phyloP scores from a whole-genome alignment of 2,888 invertebrate species.

The Phasia obesa region DNA sequence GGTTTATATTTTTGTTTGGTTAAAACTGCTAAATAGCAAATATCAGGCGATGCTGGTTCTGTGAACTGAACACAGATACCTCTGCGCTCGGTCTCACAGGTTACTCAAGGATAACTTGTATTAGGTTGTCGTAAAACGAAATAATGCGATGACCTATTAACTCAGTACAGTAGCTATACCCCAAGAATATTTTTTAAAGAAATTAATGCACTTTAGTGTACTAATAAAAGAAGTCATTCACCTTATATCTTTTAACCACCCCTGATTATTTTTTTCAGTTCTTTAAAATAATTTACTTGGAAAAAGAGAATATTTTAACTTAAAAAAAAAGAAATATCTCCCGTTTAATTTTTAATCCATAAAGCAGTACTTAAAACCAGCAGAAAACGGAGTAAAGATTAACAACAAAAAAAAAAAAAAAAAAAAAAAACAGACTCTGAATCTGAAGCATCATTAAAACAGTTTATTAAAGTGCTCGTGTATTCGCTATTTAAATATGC shows the following conservation, averaged over 20 bases:
- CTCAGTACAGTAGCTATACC: too few species aligned
- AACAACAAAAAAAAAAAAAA: too few species aligned
- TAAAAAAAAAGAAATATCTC: slow-evolving; percentile 70
- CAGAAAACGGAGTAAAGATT: background rate
- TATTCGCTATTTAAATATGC: slow-evolving; percentile 82
- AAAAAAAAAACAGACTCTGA: slow-evolving; percentile 3
- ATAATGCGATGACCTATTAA: too few species aligned
- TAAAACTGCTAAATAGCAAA: too few species aligned
- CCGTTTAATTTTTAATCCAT: slow-evolving; percentile 1
- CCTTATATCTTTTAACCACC: background rate
- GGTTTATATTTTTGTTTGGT: too few species aligned
- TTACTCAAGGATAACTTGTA: too few species aligned
- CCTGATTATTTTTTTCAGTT: slow-evolving; percentile 5
- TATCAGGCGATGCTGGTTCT: too few species aligned
- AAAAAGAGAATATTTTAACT: slow-evolving; percentile 72
- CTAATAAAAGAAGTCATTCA: background rate
- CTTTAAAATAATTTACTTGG: slow-evolving; percentile 59
- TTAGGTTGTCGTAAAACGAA: too few species aligned
- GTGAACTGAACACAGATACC: too few species aligned
- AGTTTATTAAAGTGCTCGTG: slow-evolving; percentile 81
- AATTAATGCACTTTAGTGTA: too few species aligned
- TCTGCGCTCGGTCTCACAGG: too few species aligned
- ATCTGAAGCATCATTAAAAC: slow-evolving; percentile 18
- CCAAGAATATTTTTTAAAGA: too few species aligned
- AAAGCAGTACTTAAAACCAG: slow-evolving; percentile 13